Base-by-base conservation (phyloP, 2,797 vertebrate species). In the Picus viridis region DNA sequence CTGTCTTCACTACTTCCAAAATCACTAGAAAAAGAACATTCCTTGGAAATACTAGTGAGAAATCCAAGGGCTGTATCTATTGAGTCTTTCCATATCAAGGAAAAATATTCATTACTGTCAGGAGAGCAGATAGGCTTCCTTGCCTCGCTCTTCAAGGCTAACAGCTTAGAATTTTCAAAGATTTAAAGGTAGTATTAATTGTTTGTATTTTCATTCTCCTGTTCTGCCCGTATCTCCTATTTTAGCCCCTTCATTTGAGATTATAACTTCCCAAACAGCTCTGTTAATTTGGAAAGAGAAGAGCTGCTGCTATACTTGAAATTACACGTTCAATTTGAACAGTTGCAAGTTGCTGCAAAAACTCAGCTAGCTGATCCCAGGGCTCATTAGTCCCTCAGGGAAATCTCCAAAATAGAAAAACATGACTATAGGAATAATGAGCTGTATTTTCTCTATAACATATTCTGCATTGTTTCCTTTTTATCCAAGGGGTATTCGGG, bases 251-350 rank as follows among this genome's bases (percentile, higher is more conserved):
- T 83, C 29, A 34, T 88, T 80, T 59, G 57, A 39, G 39, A 39
- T 39, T 39, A 39, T 39, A 39, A 39, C 39, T 79, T 85, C 63
- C 13, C 7, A 65, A 91, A 83, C 86, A 89, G 3, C 51, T 68
- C 29, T 79, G 56, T 79, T 96, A 91, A 86, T 94, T 85, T 73
- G 41, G 47, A 90, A 88, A 78, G 13, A 83, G 69, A 53, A 70
- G 62, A 96, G 39, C 95, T 94, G 91, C 77, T 92, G 88, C 34
- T 83, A 89, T 78, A 86, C 69, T 80, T 92, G 64, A 39, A 39
- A 39, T 39, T 39, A 39, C 39, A 39, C 11, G 39, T 39, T 39
- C 39, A 39, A 39, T 12, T 12, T 39, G 39, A 39, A 39, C 39
- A 12, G 39, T 10, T 39, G 39, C 39, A 39, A 11, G 39, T 39